These are phyloP conservation scores for Rhodinocichla rosea DNA, from an alignment of 2,113 vertebrate genomes.

Conservation along the genomic window DNA sequence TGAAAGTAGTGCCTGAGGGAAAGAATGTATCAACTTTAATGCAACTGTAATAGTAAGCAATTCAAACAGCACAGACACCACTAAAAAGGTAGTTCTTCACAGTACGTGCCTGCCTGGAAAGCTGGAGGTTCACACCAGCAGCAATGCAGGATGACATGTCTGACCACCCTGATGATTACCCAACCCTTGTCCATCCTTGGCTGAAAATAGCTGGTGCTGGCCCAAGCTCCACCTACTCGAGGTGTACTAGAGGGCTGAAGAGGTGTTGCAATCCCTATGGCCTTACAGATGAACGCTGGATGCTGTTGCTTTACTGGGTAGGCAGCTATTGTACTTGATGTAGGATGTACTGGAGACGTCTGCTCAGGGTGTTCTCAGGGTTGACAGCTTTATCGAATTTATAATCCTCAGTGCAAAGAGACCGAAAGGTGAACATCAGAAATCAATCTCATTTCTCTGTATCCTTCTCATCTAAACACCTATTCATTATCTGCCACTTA, in stretches of 20 bases:
- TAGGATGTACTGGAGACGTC: not conserved
- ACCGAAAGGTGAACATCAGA: not conserved
- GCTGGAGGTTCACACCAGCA: not conserved
- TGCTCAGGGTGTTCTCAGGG: not conserved
- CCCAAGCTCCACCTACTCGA: not conserved
- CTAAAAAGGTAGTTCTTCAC: not conserved
- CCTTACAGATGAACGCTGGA: not conserved
- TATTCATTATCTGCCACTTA: not conserved
- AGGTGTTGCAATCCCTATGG: not conserved
- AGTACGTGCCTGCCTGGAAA: not conserved
- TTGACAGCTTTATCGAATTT: not conserved
- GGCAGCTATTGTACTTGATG: not conserved
- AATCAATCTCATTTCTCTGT: not conserved
- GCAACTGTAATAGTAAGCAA: not conserved
- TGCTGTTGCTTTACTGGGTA: not conserved
- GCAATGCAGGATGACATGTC: not conserved
- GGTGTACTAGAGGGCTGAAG: not conserved
- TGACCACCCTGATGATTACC: fast-evolving
- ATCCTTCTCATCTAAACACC: not conserved
- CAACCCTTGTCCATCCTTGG: not conserved
- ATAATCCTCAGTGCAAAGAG: not conserved
- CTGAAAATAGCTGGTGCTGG: not conserved
- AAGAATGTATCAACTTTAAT: not conserved
- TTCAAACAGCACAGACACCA: not conserved
- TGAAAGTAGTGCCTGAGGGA: not conserved